These are phyloP conservation scores for Bombyx mori DNA, from an alignment of 1,140 invertebrate species.

Conservation along the genomic window DNA sequence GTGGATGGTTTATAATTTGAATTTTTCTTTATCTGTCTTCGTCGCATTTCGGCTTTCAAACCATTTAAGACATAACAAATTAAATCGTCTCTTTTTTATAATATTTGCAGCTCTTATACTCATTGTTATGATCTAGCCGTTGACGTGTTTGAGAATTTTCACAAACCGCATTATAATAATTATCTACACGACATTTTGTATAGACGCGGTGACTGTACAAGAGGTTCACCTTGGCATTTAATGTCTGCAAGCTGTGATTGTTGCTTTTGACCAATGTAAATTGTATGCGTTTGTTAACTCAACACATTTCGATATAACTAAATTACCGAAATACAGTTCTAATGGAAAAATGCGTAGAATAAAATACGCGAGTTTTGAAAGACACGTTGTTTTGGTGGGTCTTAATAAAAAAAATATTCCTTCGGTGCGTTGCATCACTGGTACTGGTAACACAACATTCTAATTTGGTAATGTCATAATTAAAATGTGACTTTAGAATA, in stretches of 20 bases:
- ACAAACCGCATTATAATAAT: slow-evolving; percentile 7
- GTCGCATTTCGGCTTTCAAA: slow-evolving; percentile 1
- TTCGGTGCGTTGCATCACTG: too few species aligned
- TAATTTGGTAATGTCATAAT: slow-evolving; percentile 3
- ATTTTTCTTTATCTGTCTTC: not conserved
- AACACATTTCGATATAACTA: not conserved
- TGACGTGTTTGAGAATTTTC: slow-evolving; percentile 2
- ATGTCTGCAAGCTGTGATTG: slow-evolving; percentile 23
- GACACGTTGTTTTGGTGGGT: too few species aligned
- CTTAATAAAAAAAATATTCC: too few species aligned
- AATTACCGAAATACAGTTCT: too few species aligned
- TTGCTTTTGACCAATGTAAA: slow-evolving; percentile 14
- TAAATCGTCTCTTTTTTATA: not conserved
- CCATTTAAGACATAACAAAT: not conserved
- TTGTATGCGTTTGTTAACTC: slow-evolving; percentile 1
- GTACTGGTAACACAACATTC: too few species aligned
- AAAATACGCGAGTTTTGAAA: too few species aligned
- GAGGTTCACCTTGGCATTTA: slow-evolving; percentile 61
- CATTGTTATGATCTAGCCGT: not conserved
- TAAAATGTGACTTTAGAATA: slow-evolving; percentile 17
- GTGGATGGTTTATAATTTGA: slow-evolving; percentile 1
- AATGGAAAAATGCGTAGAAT: too few species aligned
- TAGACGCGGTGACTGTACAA: slow-evolving; percentile 44
- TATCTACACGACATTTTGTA: slow-evolving; percentile 13
- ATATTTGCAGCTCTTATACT: not conserved